These are phyloP conservation scores for Sarcophaga rosellei DNA, from an alignment of 2,888 invertebrate species.

Conservation along the genomic window DNA sequence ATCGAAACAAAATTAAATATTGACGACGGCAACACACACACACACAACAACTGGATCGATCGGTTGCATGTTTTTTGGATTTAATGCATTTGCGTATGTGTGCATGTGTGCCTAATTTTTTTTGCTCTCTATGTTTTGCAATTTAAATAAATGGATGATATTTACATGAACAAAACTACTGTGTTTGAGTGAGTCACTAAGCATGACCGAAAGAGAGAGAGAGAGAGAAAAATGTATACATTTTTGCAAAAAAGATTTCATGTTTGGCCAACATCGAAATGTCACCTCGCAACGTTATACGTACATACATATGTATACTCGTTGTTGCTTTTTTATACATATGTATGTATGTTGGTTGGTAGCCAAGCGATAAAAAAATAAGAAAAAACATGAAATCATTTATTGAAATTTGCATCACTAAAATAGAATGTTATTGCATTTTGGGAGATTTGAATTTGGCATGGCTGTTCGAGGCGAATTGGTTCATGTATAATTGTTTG, in stretches of 20 bases:
- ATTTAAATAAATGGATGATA: no score
- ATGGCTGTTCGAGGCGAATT: neutral
- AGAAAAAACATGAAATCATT: neutral
- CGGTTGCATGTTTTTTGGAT: neutral
- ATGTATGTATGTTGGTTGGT: neutral
- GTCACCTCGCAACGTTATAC: neutral
- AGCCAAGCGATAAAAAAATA: neutral
- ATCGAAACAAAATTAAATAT: conserved; percentile 49
- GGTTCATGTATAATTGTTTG: neutral
- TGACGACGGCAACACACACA: neutral
- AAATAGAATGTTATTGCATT: neutral
- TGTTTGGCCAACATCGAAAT: neutral
- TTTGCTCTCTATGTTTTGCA: no score
- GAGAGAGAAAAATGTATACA: no score
- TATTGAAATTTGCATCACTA: neutral
- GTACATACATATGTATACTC: neutral
- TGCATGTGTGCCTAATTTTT: neutral
- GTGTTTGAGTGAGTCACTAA: no score
- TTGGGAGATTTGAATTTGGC: neutral
- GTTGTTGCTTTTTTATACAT: neutral
- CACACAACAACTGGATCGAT: neutral
- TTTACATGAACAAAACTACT: no score
- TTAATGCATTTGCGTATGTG: neutral
- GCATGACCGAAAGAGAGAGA: no score
- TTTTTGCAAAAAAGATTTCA: neutral